These are phyloP conservation scores for Cynoglossus semilaevis DNA, from an alignment of 2,113 vertebrate species.

Conservation along the genomic window DNA sequence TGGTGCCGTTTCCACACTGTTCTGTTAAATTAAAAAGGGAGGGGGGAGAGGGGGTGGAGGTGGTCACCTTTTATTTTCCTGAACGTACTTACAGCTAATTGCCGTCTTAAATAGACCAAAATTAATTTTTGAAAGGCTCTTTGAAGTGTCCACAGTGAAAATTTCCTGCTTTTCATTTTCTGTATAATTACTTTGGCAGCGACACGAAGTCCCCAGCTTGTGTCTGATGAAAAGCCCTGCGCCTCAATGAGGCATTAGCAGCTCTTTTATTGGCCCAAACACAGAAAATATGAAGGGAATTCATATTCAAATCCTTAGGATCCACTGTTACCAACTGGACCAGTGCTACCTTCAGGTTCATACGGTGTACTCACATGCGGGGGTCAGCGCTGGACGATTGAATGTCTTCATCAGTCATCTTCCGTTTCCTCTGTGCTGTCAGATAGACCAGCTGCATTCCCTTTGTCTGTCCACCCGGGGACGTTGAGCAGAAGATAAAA, in stretches of 20 bases:
- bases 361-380: too few species aligned
- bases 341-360: slow-evolving; percentile 7
- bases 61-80: slow-evolving; percentile 54
- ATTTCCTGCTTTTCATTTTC: slow-evolving; percentile 58
- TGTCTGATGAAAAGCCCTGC: slow-evolving; percentile 56
- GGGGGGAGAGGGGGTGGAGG: slow-evolving; percentile 16
- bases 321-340: slow-evolving; percentile 17
- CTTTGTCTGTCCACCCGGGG: slow-evolving; percentile 10
- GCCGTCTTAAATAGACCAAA: slow-evolving; percentile 59
- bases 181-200: slow-evolving; percentile 62
- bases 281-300: slow-evolving; percentile 12
- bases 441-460: slow-evolving; percentile 46
- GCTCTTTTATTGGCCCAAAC: slow-evolving; percentile 34
- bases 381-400: slow-evolving; percentile 41
- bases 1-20: slow-evolving; percentile 26
- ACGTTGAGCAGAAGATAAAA: too few species aligned
- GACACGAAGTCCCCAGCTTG: slow-evolving; percentile 44
- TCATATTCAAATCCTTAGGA: slow-evolving; percentile 9
- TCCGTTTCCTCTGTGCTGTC: slow-evolving; percentile 41
- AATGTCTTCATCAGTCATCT: slow-evolving; percentile 36
- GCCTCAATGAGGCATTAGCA: slow-evolving; percentile 42
- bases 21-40: slow-evolving; percentile 23
- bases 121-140: slow-evolving; percentile 62
- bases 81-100: slow-evolving; percentile 59
- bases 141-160: slow-evolving; percentile 61